phyloP scores from a whole-genome alignment of 2,888 invertebrate genomes.

The Pomacea canaliculata region DNA sequence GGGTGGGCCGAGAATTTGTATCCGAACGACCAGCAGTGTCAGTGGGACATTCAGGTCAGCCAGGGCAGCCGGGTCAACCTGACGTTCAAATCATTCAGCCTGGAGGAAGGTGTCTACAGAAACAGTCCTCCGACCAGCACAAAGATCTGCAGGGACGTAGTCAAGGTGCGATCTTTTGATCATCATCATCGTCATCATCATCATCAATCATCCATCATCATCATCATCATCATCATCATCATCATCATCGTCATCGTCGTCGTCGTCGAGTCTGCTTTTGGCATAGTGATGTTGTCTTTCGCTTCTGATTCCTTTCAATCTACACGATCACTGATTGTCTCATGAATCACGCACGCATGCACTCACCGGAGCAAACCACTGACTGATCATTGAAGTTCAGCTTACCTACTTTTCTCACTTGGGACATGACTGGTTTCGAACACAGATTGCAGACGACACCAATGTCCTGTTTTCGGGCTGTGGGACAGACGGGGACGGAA shows the following conservation, averaged over 20 bases:
- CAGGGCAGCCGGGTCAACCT: conserved; percentile 34
- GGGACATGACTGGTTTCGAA: too few relatives aligned
- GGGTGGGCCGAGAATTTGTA: conserved; percentile 22
- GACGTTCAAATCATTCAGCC: conserved; percentile 30
- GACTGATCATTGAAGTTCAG: too few relatives aligned
- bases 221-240: too few relatives aligned
- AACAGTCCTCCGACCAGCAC: neutral
- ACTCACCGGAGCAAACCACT: too few relatives aligned
- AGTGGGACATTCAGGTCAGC: conserved; percentile 34
- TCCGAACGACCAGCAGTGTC: conserved; percentile 35
- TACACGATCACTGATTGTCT: too few relatives aligned
- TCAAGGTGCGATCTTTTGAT: conserved; percentile 20
- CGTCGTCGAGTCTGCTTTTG: too few relatives aligned
- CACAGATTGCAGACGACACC: conserved; percentile 23
- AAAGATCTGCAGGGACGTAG: conserved; percentile 27
- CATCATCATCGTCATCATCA: neutral
- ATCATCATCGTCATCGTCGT: too few relatives aligned
- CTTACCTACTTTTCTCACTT: too few relatives aligned
- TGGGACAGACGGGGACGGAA: conserved; percentile 9
- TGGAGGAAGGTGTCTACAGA: conserved; percentile 31
- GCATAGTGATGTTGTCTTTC: too few relatives aligned
- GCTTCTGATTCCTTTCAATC: too few relatives aligned
- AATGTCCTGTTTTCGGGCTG: conserved; percentile 19
- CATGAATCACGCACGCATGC: too few relatives aligned
- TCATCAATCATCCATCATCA: too few relatives aligned